phyloP scores from a whole-genome alignment of 2,888 invertebrate genomes.

The Glaucopsyche alexis region DNA sequence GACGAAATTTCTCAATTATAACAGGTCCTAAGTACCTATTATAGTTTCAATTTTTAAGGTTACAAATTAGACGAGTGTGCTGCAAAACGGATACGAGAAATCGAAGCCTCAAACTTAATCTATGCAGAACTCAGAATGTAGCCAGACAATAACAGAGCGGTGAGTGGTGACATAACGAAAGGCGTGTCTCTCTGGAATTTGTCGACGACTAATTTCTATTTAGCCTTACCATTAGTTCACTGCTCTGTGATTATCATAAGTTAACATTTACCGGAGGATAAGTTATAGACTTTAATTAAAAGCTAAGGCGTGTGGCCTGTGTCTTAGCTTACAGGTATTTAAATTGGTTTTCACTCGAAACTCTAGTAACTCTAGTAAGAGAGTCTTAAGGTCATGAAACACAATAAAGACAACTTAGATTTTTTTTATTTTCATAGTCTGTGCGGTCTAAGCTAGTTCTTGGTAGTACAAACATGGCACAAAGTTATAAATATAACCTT shows the following conservation, averaged over 20 bases:
- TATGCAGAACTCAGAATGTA: not conserved
- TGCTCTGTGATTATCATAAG: slow-evolving; percentile 41
- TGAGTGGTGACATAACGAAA: slow-evolving; percentile 68
- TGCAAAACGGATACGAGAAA: not conserved
- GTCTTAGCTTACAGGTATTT: not conserved
- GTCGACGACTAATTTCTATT: slow-evolving; percentile 45
- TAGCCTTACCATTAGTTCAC: slow-evolving; percentile 40
- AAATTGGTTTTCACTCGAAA: not conserved
- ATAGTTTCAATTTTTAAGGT: too few species aligned
- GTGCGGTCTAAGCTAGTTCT: too few species aligned
- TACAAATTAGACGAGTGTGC: not conserved
- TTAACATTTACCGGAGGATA: slow-evolving; percentile 37
- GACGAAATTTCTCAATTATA: too few species aligned
- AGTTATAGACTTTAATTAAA: slow-evolving; percentile 25
- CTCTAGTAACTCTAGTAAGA: too few species aligned
- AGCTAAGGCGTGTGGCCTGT: not conserved
- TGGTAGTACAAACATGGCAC: too few species aligned
- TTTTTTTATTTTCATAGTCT: too few species aligned
- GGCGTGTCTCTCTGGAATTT: slow-evolving; percentile 68
- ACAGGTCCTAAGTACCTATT: too few species aligned
- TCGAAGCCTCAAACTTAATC: not conserved
- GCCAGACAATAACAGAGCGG: slow-evolving; percentile 42
- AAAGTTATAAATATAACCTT: too few species aligned
- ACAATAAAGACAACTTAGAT: too few species aligned
- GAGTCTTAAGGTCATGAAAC: too few species aligned